These are phyloP conservation scores for Hylaeus anthracinus DNA, from an alignment of 1,140 invertebrate species.

Conservation along the genomic window DNA sequence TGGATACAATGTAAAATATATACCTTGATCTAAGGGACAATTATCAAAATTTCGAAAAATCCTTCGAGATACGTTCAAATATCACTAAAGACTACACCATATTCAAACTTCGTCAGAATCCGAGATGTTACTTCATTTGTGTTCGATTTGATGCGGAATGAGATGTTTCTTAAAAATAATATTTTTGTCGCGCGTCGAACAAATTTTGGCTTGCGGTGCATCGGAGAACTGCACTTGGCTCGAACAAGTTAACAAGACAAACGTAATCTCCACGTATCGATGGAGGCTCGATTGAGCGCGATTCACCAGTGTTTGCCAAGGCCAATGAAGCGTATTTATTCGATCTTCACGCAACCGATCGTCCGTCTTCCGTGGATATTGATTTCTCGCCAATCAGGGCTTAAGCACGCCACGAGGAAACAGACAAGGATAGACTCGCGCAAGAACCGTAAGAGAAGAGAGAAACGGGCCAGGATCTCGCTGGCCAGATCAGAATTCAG, in stretches of 20 bases:
- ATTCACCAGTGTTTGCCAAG: not conserved
- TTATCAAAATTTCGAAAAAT: too few relatives aligned
- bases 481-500: slow-evolving; percentile 48
- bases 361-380: slow-evolving; percentile 41
- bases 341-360: slow-evolving; percentile 36
- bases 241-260: not conserved
- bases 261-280: not conserved
- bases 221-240: too few relatives aligned
- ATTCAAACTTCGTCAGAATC: too few relatives aligned
- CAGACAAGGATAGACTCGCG: slow-evolving; percentile 1
- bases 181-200: too few relatives aligned
- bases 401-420: slow-evolving; percentile 1
- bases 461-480: slow-evolving; percentile 33
- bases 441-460: not conserved
- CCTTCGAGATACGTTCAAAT: too few relatives aligned
- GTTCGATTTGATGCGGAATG: too few relatives aligned
- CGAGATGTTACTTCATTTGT: too few relatives aligned
- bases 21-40: too few relatives aligned
- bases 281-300: not conserved
- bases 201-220: too few relatives aligned
- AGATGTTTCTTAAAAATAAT: too few relatives aligned
- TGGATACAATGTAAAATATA: too few relatives aligned
- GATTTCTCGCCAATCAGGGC: slow-evolving; percentile 55
- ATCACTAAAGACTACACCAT: too few relatives aligned
- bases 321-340: slow-evolving; percentile 41